A percentile compares a stretch with the other conserved stretches of the same genome.
Conservation (phyloP, 2,888 invertebrate genomes). For the Epinotia ramella region DNA sequence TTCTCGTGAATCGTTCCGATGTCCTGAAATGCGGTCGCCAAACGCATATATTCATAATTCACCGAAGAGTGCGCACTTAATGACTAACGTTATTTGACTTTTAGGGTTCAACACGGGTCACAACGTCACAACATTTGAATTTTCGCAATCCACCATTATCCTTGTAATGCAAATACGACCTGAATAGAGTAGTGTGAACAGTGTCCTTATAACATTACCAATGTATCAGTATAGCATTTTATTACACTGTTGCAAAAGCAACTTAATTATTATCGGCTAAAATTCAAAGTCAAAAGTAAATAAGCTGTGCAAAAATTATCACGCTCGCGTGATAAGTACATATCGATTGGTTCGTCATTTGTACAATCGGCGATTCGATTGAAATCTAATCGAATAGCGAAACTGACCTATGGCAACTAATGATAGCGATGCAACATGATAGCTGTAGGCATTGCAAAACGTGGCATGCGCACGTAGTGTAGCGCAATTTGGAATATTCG, state of each 20-base stretch:
- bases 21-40: constrained; percentile 6
- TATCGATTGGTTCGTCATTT: constrained; percentile 24
- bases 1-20: constrained; percentile 2
- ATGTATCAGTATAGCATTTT: neutral
- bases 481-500: constrained; percentile 3
- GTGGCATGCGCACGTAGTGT: constrained; percentile 59
- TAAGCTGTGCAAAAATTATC: neutral
- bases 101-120: constrained; percentile 24
- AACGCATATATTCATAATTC: constrained; percentile 24
- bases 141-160: constrained; percentile 25
- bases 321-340: neutral
- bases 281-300: neutral
- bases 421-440: constrained; percentile 63
- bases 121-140: constrained; percentile 15
- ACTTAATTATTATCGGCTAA: neutral
- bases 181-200: constrained; percentile 4
- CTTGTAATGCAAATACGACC: constrained; percentile 31
- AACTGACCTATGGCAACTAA: constrained; percentile 80
- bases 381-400: constrained; percentile 76
- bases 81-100: constrained; percentile 13
- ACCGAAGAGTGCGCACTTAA: constrained; percentile 5
- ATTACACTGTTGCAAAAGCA: neutral
- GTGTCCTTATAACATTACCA: constrained; percentile 2
- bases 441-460: constrained; percentile 65
- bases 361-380: constrained; percentile 47